Conservation (phyloP, 2,888 invertebrate genomes). For the Euphydryas editha region DNA sequence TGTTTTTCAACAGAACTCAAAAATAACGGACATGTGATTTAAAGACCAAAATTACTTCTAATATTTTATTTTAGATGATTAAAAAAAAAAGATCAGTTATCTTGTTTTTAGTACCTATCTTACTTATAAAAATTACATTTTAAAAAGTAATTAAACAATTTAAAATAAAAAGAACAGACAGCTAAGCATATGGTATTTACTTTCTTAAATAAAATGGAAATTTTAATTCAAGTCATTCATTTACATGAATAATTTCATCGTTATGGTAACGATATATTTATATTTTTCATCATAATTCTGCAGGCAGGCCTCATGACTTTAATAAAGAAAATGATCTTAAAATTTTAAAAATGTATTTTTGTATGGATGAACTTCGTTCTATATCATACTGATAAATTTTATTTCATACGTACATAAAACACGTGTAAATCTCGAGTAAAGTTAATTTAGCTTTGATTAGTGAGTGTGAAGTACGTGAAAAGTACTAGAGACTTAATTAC, state of each 20-base stretch:
- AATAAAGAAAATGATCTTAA: neutral
- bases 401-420: slow-evolving; percentile 12
- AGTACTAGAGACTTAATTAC: slow-evolving; percentile 17
- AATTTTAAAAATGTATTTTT: neutral
- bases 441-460: slow-evolving; percentile 16
- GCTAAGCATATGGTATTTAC: too few relatives aligned
- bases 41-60: neutral
- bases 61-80: neutral
- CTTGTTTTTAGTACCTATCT: too few relatives aligned
- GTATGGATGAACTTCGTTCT: slow-evolving; percentile 43
- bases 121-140: too few relatives aligned
- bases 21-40: slow-evolving; percentile 40
- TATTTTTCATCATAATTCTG: neutral
- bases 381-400: slow-evolving; percentile 22
- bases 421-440: slow-evolving; percentile 14
- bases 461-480: slow-evolving; percentile 12
- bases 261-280: neutral
- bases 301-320: neutral
- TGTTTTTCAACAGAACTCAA: slow-evolving; percentile 50
- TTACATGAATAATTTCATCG: neutral
- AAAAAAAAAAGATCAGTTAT: too few relatives aligned
- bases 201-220: too few relatives aligned
- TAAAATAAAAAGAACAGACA: too few relatives aligned
- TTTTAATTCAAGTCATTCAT: neutral
- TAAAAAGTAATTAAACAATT: too few relatives aligned